Percentiles rank a stretch among this genome's conserved stretches.
Conservation (phyloP, 2,797 vertebrate genomes). For the Premnoplex brunnescens region DNA sequence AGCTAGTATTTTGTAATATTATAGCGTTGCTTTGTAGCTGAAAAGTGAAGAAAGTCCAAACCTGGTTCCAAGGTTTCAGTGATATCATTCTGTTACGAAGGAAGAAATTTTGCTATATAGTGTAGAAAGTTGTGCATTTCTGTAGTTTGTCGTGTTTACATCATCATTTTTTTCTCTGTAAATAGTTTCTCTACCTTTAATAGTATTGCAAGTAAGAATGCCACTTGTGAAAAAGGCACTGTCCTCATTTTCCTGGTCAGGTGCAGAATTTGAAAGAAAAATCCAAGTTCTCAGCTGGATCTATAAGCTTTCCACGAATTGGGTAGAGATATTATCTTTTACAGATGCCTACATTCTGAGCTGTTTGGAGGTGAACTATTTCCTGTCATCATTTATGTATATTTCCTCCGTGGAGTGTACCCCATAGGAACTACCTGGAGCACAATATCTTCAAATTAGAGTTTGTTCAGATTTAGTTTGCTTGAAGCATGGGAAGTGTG, state of each 20-base stretch:
- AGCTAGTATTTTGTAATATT: not conserved
- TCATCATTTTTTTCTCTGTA: not conserved
- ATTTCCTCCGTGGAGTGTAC: not conserved
- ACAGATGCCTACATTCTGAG: not conserved
- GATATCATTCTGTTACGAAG: not conserved
- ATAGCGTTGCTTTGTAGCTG: fast-evolving
- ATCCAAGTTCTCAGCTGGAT: not conserved
- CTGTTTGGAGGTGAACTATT: not conserved
- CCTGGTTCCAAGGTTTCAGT: not conserved
- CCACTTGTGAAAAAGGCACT: not conserved
- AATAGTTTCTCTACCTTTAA: not conserved
- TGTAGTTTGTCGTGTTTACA: not conserved
- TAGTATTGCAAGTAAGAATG: not conserved
- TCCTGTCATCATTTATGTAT: not conserved
- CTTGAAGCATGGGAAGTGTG: not conserved
- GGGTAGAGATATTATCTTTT: not conserved
- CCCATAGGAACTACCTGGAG: not conserved
- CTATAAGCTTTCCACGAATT: not conserved
- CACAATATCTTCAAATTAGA: not conserved
- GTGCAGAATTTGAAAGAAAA: not conserved
- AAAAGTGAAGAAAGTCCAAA: not conserved
- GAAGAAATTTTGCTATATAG: not conserved
- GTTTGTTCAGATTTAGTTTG: not conserved
- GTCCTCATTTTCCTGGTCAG: not conserved
- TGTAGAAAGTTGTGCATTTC: not conserved